Evolutionary conservation across 2,797 vertebrate species (phyloP).

Genomic region (Rhodeus uyekii): DNA sequence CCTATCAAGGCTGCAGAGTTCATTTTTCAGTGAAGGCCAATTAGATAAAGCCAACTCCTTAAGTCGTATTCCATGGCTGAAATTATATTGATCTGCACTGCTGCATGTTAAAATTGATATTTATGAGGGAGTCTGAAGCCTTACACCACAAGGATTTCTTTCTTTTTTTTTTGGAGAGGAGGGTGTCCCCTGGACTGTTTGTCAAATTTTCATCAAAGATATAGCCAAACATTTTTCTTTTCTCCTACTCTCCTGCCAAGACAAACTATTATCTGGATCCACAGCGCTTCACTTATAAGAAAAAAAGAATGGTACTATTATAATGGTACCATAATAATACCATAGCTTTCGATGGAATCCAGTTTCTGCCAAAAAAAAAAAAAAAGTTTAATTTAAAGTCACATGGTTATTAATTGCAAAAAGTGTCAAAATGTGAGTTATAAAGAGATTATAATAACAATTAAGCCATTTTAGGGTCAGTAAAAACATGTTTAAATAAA

Average conservation of each 20-base stretch:
- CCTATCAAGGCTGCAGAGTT: slow-evolving; percentile 71
- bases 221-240: slow-evolving; percentile 44
- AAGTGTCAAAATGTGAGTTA: background rate
- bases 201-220: slow-evolving; percentile 63
- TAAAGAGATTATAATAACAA: background rate
- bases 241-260: slow-evolving; percentile 29
- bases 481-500: background rate
- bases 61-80: slow-evolving; percentile 77
- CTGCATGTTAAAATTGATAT: slow-evolving; percentile 79
- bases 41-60: slow-evolving; percentile 81
- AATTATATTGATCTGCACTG: slow-evolving; percentile 79
- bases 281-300: background rate
- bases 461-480: background rate
- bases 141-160: slow-evolving; percentile 31
- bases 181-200: slow-evolving; percentile 54
- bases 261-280: slow-evolving; percentile 12
- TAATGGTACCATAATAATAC: background rate
- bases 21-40: slow-evolving; percentile 81
- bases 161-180: slow-evolving; percentile 57
- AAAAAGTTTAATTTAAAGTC: background rate
- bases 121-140: slow-evolving; percentile 59
- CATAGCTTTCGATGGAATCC: background rate
- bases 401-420: background rate
- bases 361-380: background rate
- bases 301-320: background rate